These are phyloP conservation scores for Pseudorhiza aurosa DNA, from an alignment of 30 jellyfish, hydroid and myxozoan species.

Conservation along the genomic window DNA sequence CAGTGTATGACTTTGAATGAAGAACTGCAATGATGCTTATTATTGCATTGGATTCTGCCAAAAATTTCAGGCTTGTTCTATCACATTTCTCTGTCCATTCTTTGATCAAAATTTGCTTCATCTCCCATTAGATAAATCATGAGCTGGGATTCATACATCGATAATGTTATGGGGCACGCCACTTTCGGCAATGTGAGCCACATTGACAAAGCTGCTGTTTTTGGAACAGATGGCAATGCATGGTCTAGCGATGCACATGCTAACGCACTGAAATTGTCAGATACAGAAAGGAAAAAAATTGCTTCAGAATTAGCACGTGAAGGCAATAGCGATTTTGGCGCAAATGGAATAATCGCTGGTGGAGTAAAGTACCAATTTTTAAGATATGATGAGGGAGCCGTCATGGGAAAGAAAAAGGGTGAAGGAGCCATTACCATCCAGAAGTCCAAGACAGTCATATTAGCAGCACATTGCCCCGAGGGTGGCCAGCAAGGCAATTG, in stretches of 20 bases:
- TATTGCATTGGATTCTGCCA: no score
- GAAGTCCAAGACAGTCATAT: constrained; percentile 51
- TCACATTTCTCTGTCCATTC: neutral
- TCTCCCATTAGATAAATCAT: neutral
- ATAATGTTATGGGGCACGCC: constrained; percentile 56
- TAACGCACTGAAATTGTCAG: constrained; percentile 32
- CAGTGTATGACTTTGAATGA: no score
- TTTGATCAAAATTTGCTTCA: neutral
- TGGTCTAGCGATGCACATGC: constrained; percentile 78
- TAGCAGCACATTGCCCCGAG: constrained; percentile 79
- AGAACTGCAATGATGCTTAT: no score
- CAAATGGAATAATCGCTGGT: constrained; percentile 68
- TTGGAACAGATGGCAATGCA: constrained; percentile 75
- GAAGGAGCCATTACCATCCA: constrained; percentile 80
- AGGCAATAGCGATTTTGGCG: constrained; percentile 18
- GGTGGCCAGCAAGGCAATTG: constrained; percentile 81
- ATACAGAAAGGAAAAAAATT: constrained; percentile 40
- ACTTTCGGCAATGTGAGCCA: constrained; percentile 35
- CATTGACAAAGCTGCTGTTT: constrained; percentile 66
- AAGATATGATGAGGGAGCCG: constrained; percentile 39
- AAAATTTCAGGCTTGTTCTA: no score
- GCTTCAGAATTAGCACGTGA: constrained; percentile 31
- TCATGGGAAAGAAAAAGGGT: constrained; percentile 79
- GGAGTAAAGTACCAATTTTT: constrained; percentile 83
- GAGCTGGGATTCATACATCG: constrained; percentile 90